Evolutionary conservation across 2,888 invertebrate species (phyloP).

Genomic region (Rutpela maculata): DNA sequence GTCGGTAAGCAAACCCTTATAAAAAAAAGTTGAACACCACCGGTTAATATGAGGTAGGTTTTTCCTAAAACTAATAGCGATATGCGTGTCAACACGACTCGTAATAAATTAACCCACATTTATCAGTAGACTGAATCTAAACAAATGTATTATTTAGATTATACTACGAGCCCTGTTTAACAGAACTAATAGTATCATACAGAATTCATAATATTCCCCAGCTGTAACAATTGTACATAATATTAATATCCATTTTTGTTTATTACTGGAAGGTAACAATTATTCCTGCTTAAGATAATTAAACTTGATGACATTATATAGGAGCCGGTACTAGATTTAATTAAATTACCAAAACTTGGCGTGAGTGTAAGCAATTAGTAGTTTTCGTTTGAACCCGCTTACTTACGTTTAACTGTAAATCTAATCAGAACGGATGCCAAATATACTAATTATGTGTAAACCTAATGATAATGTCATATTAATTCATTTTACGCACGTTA

Average conservation of each 20-base stretch:
- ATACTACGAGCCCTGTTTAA: background rate
- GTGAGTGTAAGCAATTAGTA: background rate
- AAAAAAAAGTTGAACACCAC: too few species aligned
- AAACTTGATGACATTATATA: background rate
- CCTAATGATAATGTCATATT: background rate
- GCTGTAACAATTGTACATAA: background rate
- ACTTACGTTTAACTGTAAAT: background rate
- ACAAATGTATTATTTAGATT: background rate
- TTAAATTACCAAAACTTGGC: background rate
- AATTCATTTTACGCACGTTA: background rate
- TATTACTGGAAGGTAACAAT: background rate
- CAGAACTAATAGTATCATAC: background rate
- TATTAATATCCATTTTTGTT: slow-evolving; percentile 8
- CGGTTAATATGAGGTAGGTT: too few species aligned
- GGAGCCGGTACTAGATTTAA: slow-evolving; percentile 1
- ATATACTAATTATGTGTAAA: background rate
- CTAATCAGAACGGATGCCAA: background rate
- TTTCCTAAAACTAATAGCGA: background rate
- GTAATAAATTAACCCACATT: background rate
- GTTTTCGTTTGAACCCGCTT: slow-evolving; percentile 3
- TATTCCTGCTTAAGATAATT: slow-evolving; percentile 4
- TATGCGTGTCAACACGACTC: background rate
- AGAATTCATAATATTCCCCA: background rate
- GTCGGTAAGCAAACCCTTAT: too few species aligned
- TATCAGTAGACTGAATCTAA: background rate